Evolutionary conservation across 2,888 invertebrate genomes (phyloP), one percentile per base, ranked within the genome.

Genomic region (Oscheius sp.): DNA sequence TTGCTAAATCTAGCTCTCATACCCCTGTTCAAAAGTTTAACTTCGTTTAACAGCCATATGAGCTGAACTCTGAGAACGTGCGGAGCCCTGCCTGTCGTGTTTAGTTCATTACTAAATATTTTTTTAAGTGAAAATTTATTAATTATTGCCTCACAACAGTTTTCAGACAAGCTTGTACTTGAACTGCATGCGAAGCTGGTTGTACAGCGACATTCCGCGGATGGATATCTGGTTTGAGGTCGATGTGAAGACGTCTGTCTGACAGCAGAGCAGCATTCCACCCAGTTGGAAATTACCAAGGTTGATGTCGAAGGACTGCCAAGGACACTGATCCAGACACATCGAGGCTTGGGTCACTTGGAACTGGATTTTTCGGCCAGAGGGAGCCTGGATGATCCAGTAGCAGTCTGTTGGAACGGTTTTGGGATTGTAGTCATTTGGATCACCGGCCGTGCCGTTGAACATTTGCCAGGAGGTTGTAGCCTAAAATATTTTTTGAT

Each of bases 381-480:
- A 0, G 0, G 73, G 73, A 42, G 73, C 62, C 63, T 73, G 42
- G 35, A 80, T 74, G 42, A 76, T 75, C 80, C 80, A 80, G 50
- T 71, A 79, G 50, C 80, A 80, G 35, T 74, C 66, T 1, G 71
- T 66, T 0, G 78, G 58, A 29, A 63, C 76, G 48, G 73, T 70
- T 0, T 50, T 57, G 63, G 62, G 21, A 74, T 72, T 70, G 74
- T 77, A 80, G 62, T 74, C 76, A 47, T 63, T 70, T 29, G 76
- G 72, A 57, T 80, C 74, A 0, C 80, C 80, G 7, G 77, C 76
- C n/a, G 51, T 73, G 4, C 60, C 77, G 59, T 77, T 70, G 59
- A 79, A 76, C 1, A 58, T 70, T 66, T 74, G 63, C 80, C 80
- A 80, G 21, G 59, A 53, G 51, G 76, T 70, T 2, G 74, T 73